phyloP scores from a whole-genome alignment of 2,797 vertebrate genomes.

The Gymnoscopelus microlampas region DNA sequence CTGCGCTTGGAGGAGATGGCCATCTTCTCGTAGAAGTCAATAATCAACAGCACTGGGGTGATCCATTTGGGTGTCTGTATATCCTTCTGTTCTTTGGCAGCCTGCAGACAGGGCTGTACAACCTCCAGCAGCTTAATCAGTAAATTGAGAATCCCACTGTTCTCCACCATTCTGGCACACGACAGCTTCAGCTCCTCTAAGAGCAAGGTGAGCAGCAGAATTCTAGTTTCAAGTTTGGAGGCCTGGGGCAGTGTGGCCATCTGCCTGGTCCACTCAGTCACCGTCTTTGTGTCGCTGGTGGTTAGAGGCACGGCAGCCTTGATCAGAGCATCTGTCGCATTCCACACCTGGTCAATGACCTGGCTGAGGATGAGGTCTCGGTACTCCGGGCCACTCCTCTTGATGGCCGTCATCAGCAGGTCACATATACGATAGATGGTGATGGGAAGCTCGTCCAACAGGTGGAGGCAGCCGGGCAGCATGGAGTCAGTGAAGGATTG shows the following conservation, averaged over 20 bases:
- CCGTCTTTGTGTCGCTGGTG: slow-evolving; percentile 94
- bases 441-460: slow-evolving; percentile 93
- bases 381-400: slow-evolving; percentile 92
- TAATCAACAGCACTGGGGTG: slow-evolving; percentile 92
- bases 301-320: slow-evolving; percentile 93
- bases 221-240: slow-evolving; percentile 93
- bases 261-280: slow-evolving; percentile 94
- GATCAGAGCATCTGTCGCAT: slow-evolving; percentile 93
- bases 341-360: slow-evolving; percentile 96
- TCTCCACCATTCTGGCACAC: slow-evolving; percentile 92
- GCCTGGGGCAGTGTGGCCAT: slow-evolving; percentile 95
- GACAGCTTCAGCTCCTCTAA: slow-evolving; percentile 96
- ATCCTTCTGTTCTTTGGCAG: slow-evolving; percentile 96
- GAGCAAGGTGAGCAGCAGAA: slow-evolving; percentile 92
- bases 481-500: slow-evolving; percentile 93
- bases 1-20: slow-evolving; percentile 94
- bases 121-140: slow-evolving; percentile 96
- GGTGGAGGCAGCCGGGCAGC: slow-evolving; percentile 95
- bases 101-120: slow-evolving; percentile 94
- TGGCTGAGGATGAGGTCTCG: slow-evolving; percentile 92
- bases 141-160: slow-evolving; percentile 91
- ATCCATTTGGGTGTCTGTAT: slow-evolving; percentile 98
- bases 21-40: slow-evolving; percentile 97
- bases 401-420: slow-evolving; percentile 94
- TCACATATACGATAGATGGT: slow-evolving; percentile 94